These are phyloP conservation scores for Spilogale gracilis DNA, from an alignment of 2,113 vertebrate genomes.

Conservation along the genomic window DNA sequence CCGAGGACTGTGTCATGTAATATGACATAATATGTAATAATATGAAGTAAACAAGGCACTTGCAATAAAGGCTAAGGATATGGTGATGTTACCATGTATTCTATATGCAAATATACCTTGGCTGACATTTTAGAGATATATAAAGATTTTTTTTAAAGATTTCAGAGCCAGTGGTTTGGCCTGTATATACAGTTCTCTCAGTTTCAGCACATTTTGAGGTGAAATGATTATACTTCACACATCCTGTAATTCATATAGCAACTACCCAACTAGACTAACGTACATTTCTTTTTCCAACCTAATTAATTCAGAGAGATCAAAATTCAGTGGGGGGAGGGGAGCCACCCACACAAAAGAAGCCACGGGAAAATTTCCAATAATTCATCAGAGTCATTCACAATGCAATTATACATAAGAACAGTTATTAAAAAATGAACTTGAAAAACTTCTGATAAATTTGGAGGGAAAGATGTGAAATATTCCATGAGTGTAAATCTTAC, in stretches of 20 bases:
- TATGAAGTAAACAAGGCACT: neutral
- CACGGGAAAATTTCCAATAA: neutral
- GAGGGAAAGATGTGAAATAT: conserved; percentile 5
- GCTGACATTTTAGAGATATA: neutral
- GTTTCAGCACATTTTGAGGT: neutral
- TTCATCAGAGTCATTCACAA: neutral
- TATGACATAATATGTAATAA: neutral
- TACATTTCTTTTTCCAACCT: neutral
- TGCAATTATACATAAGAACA: neutral
- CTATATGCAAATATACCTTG: neutral
- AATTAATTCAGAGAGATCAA: conserved; percentile 30
- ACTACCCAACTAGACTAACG: neutral
- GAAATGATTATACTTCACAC: neutral
- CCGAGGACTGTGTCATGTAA: neutral
- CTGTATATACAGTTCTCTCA: neutral
- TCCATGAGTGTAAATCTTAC: neutral
- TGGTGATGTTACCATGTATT: neutral
- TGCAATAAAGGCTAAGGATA: neutral
- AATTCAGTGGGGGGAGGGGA: neutral
- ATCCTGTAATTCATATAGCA: neutral
- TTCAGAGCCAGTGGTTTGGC: neutral
- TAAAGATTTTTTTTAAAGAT: neutral
- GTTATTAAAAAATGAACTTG: neutral
- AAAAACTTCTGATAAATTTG: conserved; percentile 20
- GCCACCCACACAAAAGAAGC: neutral